Percentiles rank a stretch among this genome's conserved stretches.
Conservation (phyloP, 2,888 invertebrate species). For the Eretmocerus hayati region DNA sequence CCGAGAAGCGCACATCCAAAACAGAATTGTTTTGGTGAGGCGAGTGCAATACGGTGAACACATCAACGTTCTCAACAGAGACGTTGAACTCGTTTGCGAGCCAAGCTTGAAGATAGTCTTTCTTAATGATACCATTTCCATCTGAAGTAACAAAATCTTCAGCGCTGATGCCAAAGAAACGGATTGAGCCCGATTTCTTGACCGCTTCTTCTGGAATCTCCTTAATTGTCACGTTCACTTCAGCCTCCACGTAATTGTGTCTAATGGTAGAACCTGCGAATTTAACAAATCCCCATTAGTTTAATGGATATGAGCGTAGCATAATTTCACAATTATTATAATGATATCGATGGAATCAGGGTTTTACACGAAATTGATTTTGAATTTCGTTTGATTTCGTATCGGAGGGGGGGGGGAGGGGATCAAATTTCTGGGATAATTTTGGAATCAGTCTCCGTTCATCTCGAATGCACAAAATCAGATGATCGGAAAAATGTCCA, state of each 20-base stretch:
- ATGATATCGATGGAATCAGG: background rate
- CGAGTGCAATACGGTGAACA: slow-evolving; percentile 82
- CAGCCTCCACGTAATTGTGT: slow-evolving; percentile 69
- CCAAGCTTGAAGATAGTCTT: slow-evolving; percentile 60
- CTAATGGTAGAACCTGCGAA: slow-evolving; percentile 41
- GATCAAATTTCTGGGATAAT: too few species aligned
- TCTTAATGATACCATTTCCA: slow-evolving; percentile 59
- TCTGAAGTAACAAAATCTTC: slow-evolving; percentile 73
- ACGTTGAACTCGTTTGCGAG: slow-evolving; percentile 70
- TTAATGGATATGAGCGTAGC: background rate
- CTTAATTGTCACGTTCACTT: slow-evolving; percentile 80
- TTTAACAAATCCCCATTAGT: background rate
- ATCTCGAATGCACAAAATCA: too few species aligned
- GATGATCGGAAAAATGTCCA: too few species aligned
- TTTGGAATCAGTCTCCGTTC: too few species aligned
- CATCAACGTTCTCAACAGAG: slow-evolving; percentile 77
- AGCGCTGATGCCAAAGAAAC: slow-evolving; percentile 72
- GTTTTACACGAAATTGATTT: too few species aligned
- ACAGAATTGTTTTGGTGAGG: slow-evolving; percentile 56
- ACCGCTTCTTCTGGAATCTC: slow-evolving; percentile 89
- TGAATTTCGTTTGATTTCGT: too few species aligned
- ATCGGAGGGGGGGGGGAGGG: too few species aligned
- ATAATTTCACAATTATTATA: background rate
- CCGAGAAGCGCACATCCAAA: slow-evolving; percentile 84
- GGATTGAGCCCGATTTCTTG: slow-evolving; percentile 83